Evolutionary conservation across 2,888 invertebrate species (phyloP), one percentile per base, ranked within the genome.

Genomic region (Erpobdella octoculata): DNA sequence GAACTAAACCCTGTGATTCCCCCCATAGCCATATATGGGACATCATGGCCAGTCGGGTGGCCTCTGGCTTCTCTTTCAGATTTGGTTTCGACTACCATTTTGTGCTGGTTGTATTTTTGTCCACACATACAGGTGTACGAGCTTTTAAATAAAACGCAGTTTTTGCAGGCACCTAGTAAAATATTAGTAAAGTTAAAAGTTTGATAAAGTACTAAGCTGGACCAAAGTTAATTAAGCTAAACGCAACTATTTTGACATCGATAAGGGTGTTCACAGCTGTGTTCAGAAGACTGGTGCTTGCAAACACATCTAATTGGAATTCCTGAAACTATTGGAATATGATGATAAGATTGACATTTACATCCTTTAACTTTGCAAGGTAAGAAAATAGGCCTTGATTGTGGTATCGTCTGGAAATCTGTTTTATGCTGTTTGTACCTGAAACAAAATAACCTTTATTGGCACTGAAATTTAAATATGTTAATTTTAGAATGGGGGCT

Each of bases 1-100:
- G 83, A 83, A 3, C 81, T 81, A 77, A 82, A 83, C 1, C 83
- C 83, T 1, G 83, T 83, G 28, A 83, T 72, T 4, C 83, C 83
- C 9, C 83, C 83, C 83, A 83, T 83, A 38, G 82, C 83, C 59
- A 80, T 78, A 75, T 82, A 83, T 0, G 80, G 81, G 2, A 64
- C 62, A 38, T 79, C 79, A 71, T 80, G 78, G 1, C 83, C 82
- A 4, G 81, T 76, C 0, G 83, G 83, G 74, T 82, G 82, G 4
- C 83, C 83, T 5, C 83, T 72, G 0, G 79, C 80, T 72, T 79
- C 78, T 48, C 83, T 72, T 73, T 83, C 83, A 9, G 81, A 80
- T 15, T 75, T 79, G 5, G 81, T 82, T 75, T 83, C 83, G n/a
- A 82, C 79, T 6, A 81, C 74, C 79, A 81, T 81, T 5, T 48